Conservation (phyloP, 2,113 vertebrate species). For the Oostethus manadensis region DNA sequence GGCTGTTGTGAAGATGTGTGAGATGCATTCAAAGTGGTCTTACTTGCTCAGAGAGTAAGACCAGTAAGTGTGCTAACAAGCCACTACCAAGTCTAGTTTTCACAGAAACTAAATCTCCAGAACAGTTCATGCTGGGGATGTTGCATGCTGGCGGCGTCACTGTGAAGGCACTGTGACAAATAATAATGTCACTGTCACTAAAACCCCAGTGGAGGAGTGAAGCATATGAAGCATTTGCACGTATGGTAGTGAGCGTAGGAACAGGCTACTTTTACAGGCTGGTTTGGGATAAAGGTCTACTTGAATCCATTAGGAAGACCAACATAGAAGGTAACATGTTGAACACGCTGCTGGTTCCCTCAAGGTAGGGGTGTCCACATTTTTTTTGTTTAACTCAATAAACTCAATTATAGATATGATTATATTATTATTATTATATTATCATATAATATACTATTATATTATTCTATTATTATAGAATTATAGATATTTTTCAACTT, state of each 20-base stretch:
- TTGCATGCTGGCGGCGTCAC: background rate
- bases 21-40: constrained; percentile 50
- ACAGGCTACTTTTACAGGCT: background rate
- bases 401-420: no score
- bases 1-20: constrained; percentile 22
- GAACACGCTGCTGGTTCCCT: no score
- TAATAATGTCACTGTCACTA: background rate
- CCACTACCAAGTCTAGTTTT: background rate
- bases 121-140: background rate
- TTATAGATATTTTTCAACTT: no score
- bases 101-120: background rate
- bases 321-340: background rate
- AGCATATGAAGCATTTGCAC: background rate
- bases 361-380: no score
- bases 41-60: constrained; percentile 21
- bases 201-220: background rate
- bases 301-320: background rate
- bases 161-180: background rate
- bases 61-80: background rate
- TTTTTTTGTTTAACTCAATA: no score
- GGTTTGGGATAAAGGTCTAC: background rate
- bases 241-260: background rate
- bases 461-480: no score
- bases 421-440: no score
- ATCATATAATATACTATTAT: no score